Evolutionary conservation across 2,113 vertebrate genomes (phyloP), one percentile per base, ranked within the genome.

Genomic region (Rhinichthys klamathensis): DNA sequence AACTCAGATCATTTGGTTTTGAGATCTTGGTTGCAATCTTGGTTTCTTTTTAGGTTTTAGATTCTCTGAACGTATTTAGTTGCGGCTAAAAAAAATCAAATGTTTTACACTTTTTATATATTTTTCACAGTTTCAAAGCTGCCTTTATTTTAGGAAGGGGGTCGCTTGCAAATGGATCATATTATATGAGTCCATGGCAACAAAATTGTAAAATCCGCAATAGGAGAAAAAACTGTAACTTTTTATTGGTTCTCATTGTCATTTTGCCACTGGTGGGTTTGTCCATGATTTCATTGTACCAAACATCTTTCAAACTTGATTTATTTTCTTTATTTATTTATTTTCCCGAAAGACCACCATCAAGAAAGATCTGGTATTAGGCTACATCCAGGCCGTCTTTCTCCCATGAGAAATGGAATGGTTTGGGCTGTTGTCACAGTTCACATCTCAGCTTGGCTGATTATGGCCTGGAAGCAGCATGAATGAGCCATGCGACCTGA

Each of bases 401-500:
- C 9, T 11, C 74, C 27, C 35, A 16, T 58, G 21, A 46, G 23
- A 63, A 63, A 63, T 38, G 35, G 2, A 5, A 61, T 80, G 1
- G 35, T 61, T 44, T 41, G 32, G 4, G 18, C 25, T 44, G 2
- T 63, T 27, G 38, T 46, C 56, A 80, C 23, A 63, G 21, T 30
- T 77, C 73, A 54, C n/a, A 76, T 76, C 46, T 76, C 44, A 23
- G n/a, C n/a, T 11, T 58, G 21, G 56, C 18, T 60, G 54, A 78
- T 81, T 67, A 32, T 1, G n/a, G 25, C 38, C 61, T 51, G 38
- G 23, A 78, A 25, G 35, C 44, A 51, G 44, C 27, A 69, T 30
- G 38, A 44, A n/a, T 65, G 78, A 27, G 35, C 60, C 78, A 41
- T 30, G 38, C 13, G 58, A 80, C 58, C 84, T 41, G 25, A 76